Base-by-base conservation (phyloP, 1,140 invertebrate species). In the Drosophila ironensis region DNA sequence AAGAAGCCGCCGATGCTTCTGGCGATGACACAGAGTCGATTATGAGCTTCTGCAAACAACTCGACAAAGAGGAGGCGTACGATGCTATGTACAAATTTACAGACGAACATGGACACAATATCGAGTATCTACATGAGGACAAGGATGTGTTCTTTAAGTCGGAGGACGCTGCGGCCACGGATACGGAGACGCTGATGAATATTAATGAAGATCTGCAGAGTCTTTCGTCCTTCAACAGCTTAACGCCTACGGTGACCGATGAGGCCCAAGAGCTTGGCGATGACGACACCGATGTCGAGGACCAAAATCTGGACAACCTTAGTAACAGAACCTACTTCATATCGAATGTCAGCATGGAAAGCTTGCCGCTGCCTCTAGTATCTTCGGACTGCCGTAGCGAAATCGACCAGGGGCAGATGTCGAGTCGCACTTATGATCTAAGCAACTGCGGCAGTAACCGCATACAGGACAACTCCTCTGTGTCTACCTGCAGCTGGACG, bases 401-500 rank as follows among this genome's bases (percentile, higher is more conserved):
- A 2, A 2, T 4, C 2, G 20, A 20, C 3, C 37, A 19, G 2
- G 16, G 24, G 0, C 68, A 72, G 16, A 2, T 72, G 5, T 72
- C 68, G n/a, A 82, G 17, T 30, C 78, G 78, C 25, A 82, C 78
- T 0, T 86, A 57, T 16, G 42, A 70, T 3, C 0, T 73, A 1
- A 59, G 54, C 6, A 35, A 14, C 3, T 6, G 19, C 1, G 24
- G 24, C 4, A 42, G 46, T 3, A 22, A 50, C 4, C 47, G 52
- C 2, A 38, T 35, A 7, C 38, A 54, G 2, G 63, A 73, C 9
- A 30, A 35, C 35, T 64, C 69, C 6, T 84, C 78, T n/a, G 35
- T 51, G 2, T 82, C 78, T 17, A 60, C 57, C 1, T 78, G 73
- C 25, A 84, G 80, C 40, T 84, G 78, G 78, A 52, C 57, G 0